Conservation (phyloP, 2,888 invertebrate genomes). For the Blastobasis adustella region DNA sequence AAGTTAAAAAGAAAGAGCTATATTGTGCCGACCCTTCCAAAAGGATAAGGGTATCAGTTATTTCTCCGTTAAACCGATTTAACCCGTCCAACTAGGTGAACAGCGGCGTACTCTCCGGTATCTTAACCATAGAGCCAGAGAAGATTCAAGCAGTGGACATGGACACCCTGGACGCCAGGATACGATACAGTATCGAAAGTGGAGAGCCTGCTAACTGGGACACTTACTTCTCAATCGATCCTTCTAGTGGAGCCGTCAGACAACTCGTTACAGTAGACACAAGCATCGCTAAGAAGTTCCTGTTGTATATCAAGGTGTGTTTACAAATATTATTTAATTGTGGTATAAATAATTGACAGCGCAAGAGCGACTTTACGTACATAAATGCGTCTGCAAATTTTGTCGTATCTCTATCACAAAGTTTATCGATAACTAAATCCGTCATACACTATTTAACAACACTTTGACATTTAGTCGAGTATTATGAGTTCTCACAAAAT, state of each 20-base stretch:
- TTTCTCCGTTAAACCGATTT: too few relatives aligned
- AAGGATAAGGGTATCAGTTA: too few relatives aligned
- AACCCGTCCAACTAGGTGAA: constrained; percentile 73
- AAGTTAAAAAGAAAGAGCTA: too few relatives aligned
- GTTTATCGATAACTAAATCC: too few relatives aligned
- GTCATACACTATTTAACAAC: too few relatives aligned
- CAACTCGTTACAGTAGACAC: constrained; percentile 89
- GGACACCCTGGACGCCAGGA: constrained; percentile 89
- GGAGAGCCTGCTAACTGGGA: constrained; percentile 86
- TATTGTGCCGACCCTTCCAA: too few relatives aligned
- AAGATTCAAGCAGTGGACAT: constrained; percentile 93
- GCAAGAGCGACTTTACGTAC: too few relatives aligned
- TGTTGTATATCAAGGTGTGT: constrained; percentile 84
- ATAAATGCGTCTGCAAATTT: too few relatives aligned
- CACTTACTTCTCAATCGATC: constrained; percentile 89
- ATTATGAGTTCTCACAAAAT: neutral
- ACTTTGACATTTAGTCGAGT: too few relatives aligned
- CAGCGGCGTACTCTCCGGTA: constrained; percentile 87
- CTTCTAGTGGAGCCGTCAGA: constrained; percentile 85
- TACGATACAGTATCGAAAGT: constrained; percentile 86
- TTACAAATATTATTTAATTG: neutral
- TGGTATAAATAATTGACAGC: too few relatives aligned
- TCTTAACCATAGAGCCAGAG: constrained; percentile 88
- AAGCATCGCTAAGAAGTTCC: constrained; percentile 84
- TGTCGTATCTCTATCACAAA: too few relatives aligned